Conservation (phyloP, 2,113 vertebrate genomes). For the Corvus cornix region DNA sequence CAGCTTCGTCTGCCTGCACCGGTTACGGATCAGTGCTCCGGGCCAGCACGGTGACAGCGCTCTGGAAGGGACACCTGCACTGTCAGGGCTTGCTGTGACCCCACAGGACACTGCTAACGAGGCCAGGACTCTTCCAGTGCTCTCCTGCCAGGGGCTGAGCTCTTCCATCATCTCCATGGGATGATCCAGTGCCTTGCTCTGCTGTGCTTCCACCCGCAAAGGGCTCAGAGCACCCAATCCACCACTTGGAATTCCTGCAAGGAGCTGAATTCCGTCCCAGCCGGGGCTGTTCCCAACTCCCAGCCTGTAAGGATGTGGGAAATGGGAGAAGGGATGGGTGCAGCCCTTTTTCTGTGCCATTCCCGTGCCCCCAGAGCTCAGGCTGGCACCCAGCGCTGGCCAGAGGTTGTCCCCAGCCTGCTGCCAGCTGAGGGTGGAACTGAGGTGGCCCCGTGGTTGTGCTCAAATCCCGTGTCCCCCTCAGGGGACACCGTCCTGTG, state of each 20-base stretch:
- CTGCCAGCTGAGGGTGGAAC: not conserved
- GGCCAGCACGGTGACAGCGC: not conserved
- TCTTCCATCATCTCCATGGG: not conserved
- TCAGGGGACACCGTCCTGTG: accelerated
- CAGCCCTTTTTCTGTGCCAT: accelerated
- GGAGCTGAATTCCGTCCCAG: accelerated
- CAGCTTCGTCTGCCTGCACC: not conserved
- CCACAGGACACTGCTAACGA: accelerated
- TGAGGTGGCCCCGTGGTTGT: not conserved
- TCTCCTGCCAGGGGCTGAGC: not conserved
- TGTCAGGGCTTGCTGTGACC: not conserved
- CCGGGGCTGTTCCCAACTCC: not conserved
- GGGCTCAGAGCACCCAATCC: not conserved
- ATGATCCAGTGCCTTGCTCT: accelerated
- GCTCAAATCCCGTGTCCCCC: not conserved
- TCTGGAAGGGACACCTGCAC: not conserved
- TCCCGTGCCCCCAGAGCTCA: accelerated
- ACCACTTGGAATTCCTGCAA: accelerated
- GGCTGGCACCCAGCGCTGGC: not conserved
- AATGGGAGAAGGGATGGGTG: not conserved
- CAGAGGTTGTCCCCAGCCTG: not conserved
- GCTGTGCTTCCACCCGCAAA: not conserved
- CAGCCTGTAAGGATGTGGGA: accelerated
- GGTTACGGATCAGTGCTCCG: not conserved
- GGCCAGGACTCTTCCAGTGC: not conserved